phyloP scores from a whole-genome alignment of 2,113 vertebrate species.

The Tetraodon nigroviridis region DNA sequence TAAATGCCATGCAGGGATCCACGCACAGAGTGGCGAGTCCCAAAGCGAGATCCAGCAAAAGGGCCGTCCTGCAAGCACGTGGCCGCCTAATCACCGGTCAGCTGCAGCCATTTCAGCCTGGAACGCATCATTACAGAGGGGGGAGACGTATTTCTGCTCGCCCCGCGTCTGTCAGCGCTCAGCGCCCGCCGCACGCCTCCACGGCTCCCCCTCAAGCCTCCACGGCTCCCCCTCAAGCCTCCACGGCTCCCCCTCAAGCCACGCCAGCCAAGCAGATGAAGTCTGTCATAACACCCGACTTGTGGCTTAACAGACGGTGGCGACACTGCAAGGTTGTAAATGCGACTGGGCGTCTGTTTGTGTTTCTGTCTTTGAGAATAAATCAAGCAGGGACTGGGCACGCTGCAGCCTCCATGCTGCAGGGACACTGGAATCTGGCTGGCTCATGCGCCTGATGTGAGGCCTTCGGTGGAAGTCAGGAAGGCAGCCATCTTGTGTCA shows the following conservation, averaged over 20 bases:
- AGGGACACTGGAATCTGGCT: conserved; percentile 20
- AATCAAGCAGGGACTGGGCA: conserved; percentile 34
- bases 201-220: conserved; percentile 44
- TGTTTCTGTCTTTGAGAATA: conserved; percentile 52
- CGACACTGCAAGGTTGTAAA: conserved; percentile 60
- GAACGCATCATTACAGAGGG: conserved; percentile 39
- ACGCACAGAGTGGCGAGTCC: conserved; percentile 42
- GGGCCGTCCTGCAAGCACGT: conserved; percentile 27
- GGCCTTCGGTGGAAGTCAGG: too few species aligned
- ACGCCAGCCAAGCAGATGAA: conserved; percentile 47
- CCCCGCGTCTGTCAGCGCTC: conserved; percentile 70
- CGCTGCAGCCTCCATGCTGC: neutral
- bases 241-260: conserved; percentile 46
- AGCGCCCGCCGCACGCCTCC: conserved; percentile 51
- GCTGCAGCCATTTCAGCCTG: conserved; percentile 31
- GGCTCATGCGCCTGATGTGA: neutral
- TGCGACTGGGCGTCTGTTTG: conserved; percentile 62
- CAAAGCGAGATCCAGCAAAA: conserved; percentile 45
- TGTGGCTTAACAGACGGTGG: conserved; percentile 55
- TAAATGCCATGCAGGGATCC: conserved; percentile 56
- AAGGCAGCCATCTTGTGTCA: conserved; percentile 42
- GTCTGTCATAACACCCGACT: conserved; percentile 68
- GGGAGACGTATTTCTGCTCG: conserved; percentile 47
- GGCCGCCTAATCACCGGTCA: conserved; percentile 52
- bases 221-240: conserved; percentile 50